Percentiles rank a stretch among this genome's conserved stretches.
These are phyloP conservation scores for Sminthopsis crassicaudata DNA, from an alignment of 2,113 vertebrate species.

Conservation along the genomic window DNA sequence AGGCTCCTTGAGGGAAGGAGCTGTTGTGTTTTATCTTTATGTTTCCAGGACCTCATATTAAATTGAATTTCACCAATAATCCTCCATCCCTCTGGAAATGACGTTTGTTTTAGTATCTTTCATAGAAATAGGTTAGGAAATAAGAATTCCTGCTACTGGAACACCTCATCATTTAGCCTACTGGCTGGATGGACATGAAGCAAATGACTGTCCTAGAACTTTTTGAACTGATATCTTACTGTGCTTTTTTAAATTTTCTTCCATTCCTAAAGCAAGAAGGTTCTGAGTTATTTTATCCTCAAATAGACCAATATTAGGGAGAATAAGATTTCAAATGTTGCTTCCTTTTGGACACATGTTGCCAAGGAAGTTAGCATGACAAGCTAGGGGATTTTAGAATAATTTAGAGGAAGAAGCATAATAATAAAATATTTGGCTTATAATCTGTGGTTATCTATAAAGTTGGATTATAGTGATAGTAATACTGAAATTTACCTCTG, in stretches of 20 bases:
- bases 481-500: background rate
- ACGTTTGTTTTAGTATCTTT: slow-evolving; percentile 32
- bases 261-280: background rate
- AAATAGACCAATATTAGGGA: background rate
- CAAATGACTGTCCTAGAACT: slow-evolving; percentile 6
- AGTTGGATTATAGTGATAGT: background rate
- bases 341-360: slow-evolving; percentile 39
- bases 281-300: background rate
- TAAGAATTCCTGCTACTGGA: slow-evolving; percentile 20
- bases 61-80: slow-evolving; percentile 55
- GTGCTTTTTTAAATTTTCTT: slow-evolving; percentile 27
- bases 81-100: slow-evolving; percentile 7
- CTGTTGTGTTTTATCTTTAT: background rate
- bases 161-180: background rate
- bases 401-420: slow-evolving; percentile 28
- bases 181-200: background rate
- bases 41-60: background rate
- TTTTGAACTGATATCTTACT: slow-evolving; percentile 21
- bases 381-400: slow-evolving; percentile 34
- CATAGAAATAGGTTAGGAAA: slow-evolving; percentile 25
- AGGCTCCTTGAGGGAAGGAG: background rate
- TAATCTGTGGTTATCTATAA: background rate
- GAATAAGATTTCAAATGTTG: slow-evolving; percentile 16
- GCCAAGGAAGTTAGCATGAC: slow-evolving; percentile 8
- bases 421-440: slow-evolving; percentile 42